A percentile compares a stretch with the other conserved stretches of the same genome.
These are phyloP conservation scores for Pseudopipra pipra DNA, from an alignment of 2,113 vertebrate species.

Conservation along the genomic window DNA sequence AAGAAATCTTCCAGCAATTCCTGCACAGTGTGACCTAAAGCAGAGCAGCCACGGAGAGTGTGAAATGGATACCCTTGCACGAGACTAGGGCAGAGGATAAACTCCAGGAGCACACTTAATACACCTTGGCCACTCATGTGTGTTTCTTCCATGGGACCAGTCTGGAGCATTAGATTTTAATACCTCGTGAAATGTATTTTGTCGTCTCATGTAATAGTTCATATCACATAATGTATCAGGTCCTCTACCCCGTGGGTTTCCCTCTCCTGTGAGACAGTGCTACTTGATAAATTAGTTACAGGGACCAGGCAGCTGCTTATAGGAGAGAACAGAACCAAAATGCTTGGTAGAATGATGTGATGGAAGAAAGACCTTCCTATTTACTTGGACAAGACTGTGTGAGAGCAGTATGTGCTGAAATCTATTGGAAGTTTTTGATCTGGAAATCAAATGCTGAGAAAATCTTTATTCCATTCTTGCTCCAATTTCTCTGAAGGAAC, in stretches of 20 bases:
- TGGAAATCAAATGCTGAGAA: neutral
- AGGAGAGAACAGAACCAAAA: neutral
- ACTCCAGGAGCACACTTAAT: neutral
- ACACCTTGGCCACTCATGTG: neutral
- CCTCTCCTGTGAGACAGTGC: too few species aligned
- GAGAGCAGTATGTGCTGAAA: neutral
- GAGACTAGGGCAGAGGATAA: neutral
- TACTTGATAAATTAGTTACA: neutral
- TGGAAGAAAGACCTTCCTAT: neutral
- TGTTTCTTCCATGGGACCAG: neutral
- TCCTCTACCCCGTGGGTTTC: neutral
- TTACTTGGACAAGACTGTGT: neutral
- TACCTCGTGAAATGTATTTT: neutral
- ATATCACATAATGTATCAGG: fast-evolving
- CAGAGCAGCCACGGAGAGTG: neutral
- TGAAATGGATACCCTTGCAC: neutral
- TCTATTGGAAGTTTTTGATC: neutral
- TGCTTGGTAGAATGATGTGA: neutral
- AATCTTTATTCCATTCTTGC: neutral
- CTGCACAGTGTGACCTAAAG: neutral
- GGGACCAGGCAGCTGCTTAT: neutral
- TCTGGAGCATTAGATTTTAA: neutral
- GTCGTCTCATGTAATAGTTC: neutral
- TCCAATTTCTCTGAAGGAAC: neutral
- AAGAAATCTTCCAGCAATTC: neutral